Evolutionary conservation across 2,113 vertebrate genomes (phyloP).

Genomic region (Percina caprodes): DNA sequence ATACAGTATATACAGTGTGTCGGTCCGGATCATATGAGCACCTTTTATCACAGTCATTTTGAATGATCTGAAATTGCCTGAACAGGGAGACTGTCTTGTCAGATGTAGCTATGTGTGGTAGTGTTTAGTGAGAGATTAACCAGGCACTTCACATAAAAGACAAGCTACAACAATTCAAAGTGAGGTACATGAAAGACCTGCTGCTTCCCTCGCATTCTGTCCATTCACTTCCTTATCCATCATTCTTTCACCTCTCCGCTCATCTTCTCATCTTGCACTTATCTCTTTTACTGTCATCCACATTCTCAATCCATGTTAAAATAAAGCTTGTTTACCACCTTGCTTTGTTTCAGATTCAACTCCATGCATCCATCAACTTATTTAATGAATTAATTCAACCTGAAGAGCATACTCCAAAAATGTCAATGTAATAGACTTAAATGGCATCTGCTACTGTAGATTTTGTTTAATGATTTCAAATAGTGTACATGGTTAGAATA

Average conservation of each 20-base stretch:
- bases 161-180: conserved; percentile 43
- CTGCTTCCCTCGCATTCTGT: conserved; percentile 58
- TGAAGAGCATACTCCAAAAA: neutral
- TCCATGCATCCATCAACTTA: neutral
- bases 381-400: conserved; percentile 8
- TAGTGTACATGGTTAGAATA: neutral
- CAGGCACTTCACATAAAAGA: conserved; percentile 61
- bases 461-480: conserved; percentile 10
- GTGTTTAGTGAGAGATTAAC: conserved; percentile 19
- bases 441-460: neutral
- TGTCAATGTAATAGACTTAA: neutral
- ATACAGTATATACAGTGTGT: conserved; percentile 9
- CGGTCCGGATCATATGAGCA: conserved; percentile 25
- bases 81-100: conserved; percentile 20
- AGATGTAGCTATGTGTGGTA: conserved; percentile 30
- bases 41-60: conserved; percentile 2
- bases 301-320: conserved; percentile 42
- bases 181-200: conserved; percentile 5
- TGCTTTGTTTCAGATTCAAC: conserved; percentile 24
- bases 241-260: conserved; percentile 42
- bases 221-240: conserved; percentile 64
- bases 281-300: conserved; percentile 53
- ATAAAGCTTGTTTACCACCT: conserved; percentile 19
- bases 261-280: conserved; percentile 73
- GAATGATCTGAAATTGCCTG: conserved; percentile 19